phyloP scores from a whole-genome alignment of 2,888 invertebrate species.

The Diaperis boleti region DNA sequence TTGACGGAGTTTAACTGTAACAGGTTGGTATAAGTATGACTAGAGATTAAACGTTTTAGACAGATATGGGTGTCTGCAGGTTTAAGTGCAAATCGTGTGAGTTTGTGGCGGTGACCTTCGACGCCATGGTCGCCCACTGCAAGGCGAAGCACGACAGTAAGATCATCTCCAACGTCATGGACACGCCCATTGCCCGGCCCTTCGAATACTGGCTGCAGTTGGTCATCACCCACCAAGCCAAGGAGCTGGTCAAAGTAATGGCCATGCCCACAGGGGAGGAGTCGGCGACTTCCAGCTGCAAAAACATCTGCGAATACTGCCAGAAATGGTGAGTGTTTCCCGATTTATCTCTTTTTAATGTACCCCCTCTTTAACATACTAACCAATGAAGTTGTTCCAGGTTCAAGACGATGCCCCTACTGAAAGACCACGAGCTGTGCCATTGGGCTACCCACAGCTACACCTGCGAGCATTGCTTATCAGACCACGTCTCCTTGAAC shows the following conservation, averaged over 20 bases:
- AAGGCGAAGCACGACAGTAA: slow-evolving; percentile 64
- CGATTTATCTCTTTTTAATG: too few species aligned
- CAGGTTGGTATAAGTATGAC: slow-evolving; percentile 65
- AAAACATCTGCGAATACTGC: slow-evolving; percentile 33
- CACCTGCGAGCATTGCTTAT: slow-evolving; percentile 66
- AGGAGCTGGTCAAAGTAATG: not conserved
- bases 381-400: slow-evolving; percentile 40
- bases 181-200: slow-evolving; percentile 15
- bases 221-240: slow-evolving; percentile 22
- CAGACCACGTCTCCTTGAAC: slow-evolving; percentile 53
- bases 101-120: slow-evolving; percentile 71
- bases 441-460: slow-evolving; percentile 68
- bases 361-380: not conserved
- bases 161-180: slow-evolving; percentile 43
- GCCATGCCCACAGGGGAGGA: not conserved
- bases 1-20: slow-evolving; percentile 76
- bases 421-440: slow-evolving; percentile 65
- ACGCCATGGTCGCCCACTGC: slow-evolving; percentile 70
- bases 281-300: not conserved
- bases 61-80: slow-evolving; percentile 66
- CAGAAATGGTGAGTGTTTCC: slow-evolving; percentile 23
- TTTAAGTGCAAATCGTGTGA: slow-evolving; percentile 73
- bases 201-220: slow-evolving; percentile 26
- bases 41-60: not conserved
- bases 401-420: slow-evolving; percentile 49